phyloP scores from a whole-genome alignment of 2,888 invertebrate genomes.

The Trissolcus japonicus region DNA sequence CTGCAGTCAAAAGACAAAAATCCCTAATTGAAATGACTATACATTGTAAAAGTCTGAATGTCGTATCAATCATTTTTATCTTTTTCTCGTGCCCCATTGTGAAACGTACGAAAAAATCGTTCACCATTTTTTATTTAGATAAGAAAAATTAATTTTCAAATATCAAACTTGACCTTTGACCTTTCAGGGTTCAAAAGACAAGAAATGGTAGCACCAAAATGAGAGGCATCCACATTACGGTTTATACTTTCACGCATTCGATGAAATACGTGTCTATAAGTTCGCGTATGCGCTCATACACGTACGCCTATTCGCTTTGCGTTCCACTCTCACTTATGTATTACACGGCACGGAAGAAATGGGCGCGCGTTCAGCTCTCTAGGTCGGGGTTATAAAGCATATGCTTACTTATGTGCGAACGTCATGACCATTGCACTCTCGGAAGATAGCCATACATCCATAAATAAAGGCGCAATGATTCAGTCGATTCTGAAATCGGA shows the following conservation, averaged over 20 bases:
- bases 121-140: too few relatives aligned
- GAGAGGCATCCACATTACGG: constrained; percentile 37
- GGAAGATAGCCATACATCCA: constrained; percentile 25
- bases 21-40: constrained; percentile 36
- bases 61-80: too few relatives aligned
- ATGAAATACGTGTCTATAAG: constrained; percentile 38
- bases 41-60: constrained; percentile 2
- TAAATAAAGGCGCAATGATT: constrained; percentile 45
- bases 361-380: constrained; percentile 58
- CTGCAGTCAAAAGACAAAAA: constrained; percentile 35
- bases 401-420: constrained; percentile 58
- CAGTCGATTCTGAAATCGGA: constrained; percentile 47
- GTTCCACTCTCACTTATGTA: constrained; percentile 61
- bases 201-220: not conserved
- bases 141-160: not conserved
- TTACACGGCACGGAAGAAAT: constrained; percentile 57
- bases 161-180: not conserved
- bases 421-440: constrained; percentile 57
- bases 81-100: too few relatives aligned
- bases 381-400: constrained; percentile 62
- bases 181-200: too few relatives aligned
- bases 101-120: too few relatives aligned
- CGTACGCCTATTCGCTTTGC: constrained; percentile 49
- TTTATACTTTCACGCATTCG: constrained; percentile 57
- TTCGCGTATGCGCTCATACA: constrained; percentile 20